These are phyloP conservation scores for Chondrilla cf. caribensis DNA, from an alignment of 37 sponge, comb jelly and placozoan species.

Conservation along the genomic window DNA sequence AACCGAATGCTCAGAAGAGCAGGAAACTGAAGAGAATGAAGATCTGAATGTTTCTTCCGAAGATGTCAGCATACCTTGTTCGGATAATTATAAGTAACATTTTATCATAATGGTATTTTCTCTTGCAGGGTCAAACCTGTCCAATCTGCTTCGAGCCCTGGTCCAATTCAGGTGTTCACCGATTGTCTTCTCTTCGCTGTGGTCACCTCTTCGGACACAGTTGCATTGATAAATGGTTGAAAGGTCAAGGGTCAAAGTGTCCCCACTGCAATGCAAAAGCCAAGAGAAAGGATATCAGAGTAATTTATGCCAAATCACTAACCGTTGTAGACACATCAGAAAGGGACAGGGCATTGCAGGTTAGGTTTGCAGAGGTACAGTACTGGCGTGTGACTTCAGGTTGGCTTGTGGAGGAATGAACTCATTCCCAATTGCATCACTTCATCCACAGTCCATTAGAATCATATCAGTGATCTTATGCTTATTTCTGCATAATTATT, in stretches of 20 bases:
- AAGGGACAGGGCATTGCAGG: slow-evolving; percentile 73
- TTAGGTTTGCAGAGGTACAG: background rate
- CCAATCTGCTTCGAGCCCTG: slow-evolving; percentile 90
- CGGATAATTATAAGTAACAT: background rate
- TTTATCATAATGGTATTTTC: background rate
- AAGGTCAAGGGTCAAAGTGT: slow-evolving; percentile 56
- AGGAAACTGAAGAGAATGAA: background rate
- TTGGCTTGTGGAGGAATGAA: too few relatives aligned
- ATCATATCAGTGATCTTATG: too few relatives aligned
- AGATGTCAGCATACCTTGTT: background rate
- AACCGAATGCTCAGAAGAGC: background rate
- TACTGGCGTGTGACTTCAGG: too few relatives aligned
- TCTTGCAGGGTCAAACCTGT: slow-evolving; percentile 67
- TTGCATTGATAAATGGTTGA: slow-evolving; percentile 89
- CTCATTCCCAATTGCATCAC: background rate
- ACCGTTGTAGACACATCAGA: slow-evolving; percentile 86
- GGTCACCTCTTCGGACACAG: slow-evolving; percentile 88
- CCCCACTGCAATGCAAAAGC: slow-evolving; percentile 89
- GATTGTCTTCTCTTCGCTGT: slow-evolving; percentile 79
- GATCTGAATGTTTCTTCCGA: background rate
- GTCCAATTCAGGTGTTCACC: slow-evolving; percentile 81
- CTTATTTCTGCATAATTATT: too few relatives aligned
- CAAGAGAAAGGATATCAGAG: slow-evolving; percentile 66
- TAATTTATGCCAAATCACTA: slow-evolving; percentile 74
- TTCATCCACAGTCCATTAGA: too few relatives aligned